A percentile compares a stretch with the other conserved stretches of the same genome.
Conservation (phyloP, 1,140 invertebrate species). For the Scaptomyza graminum region DNA sequence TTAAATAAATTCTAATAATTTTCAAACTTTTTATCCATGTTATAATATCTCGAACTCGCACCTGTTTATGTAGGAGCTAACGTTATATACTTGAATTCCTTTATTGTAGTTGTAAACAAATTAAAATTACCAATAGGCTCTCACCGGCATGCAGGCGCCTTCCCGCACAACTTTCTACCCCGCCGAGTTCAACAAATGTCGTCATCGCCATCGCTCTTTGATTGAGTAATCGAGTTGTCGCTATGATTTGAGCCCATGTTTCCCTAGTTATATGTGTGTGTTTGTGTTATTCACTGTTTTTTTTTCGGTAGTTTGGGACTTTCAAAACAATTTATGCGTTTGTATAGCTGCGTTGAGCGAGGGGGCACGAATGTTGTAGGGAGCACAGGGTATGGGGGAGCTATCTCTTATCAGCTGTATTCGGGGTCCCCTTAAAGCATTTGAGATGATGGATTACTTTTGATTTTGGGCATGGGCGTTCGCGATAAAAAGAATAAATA, state of each 20-base stretch:
- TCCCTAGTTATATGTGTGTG: not conserved
- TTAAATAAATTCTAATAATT: not conserved
- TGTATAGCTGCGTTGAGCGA: constrained; percentile 47
- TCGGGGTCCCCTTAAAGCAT: constrained; percentile 73
- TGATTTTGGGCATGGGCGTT: constrained; percentile 75
- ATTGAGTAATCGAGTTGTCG: constrained; percentile 76
- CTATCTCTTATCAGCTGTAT: constrained; percentile 61
- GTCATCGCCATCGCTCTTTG: constrained; percentile 55
- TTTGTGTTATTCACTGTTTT: constrained; percentile 5
- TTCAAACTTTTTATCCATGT: not conserved
- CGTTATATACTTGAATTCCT: constrained; percentile 11
- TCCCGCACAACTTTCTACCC: constrained; percentile 7
- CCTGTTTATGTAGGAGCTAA: no score
- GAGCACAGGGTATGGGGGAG: not conserved
- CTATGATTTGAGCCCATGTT: constrained; percentile 50
- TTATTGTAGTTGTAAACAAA: constrained; percentile 80
- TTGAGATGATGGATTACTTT: constrained; percentile 79
- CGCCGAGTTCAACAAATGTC: constrained; percentile 17
- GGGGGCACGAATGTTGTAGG: constrained; percentile 28
- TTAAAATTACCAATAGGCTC: constrained; percentile 71
- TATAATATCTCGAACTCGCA: constrained; percentile 1
- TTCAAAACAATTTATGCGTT: constrained; percentile 75
- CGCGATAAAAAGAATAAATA: constrained; percentile 60
- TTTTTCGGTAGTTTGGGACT: constrained; percentile 32
- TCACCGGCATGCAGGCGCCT: constrained; percentile 15